Evolutionary conservation across 2,797 vertebrate species (phyloP).

Genomic region (Acipenser transmontanus): DNA sequence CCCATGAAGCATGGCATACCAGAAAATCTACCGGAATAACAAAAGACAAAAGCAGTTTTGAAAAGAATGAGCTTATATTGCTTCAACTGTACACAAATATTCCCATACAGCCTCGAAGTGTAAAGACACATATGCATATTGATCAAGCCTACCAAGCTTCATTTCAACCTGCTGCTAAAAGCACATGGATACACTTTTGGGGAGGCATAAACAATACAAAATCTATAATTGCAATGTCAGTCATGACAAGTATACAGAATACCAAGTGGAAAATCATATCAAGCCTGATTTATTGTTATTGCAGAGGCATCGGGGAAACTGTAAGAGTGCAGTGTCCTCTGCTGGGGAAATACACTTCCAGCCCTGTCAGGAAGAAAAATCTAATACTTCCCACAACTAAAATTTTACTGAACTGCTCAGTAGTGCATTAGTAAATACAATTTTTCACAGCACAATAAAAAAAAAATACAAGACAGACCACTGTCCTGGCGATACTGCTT

Average conservation of each 20-base stretch:
- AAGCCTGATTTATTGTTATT: conserved; percentile 35
- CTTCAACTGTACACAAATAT: not conserved
- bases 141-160: conserved; percentile 40
- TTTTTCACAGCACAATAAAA: conserved; percentile 25
- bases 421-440: conserved; percentile 19
- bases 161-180: conserved; percentile 38
- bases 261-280: conserved; percentile 46
- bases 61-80: not conserved
- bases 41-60: not conserved
- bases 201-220: conserved; percentile 61
- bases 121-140: conserved; percentile 45
- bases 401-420: conserved; percentile 16
- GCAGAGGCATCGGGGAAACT: conserved; percentile 17
- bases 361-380: conserved; percentile 8
- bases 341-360: conserved; percentile 26
- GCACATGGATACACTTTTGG: conserved; percentile 41
- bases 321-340: conserved; percentile 52
- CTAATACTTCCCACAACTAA: not conserved
- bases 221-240: conserved; percentile 64
- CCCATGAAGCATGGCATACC: too few species aligned
- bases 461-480: conserved; percentile 25
- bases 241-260: conserved; percentile 54
- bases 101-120: conserved; percentile 30
- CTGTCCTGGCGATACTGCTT: conserved; percentile 29
- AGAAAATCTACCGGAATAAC: too few species aligned